Conservation (phyloP, 2,113 vertebrate genomes). For the Nyctibius bracteatus region DNA sequence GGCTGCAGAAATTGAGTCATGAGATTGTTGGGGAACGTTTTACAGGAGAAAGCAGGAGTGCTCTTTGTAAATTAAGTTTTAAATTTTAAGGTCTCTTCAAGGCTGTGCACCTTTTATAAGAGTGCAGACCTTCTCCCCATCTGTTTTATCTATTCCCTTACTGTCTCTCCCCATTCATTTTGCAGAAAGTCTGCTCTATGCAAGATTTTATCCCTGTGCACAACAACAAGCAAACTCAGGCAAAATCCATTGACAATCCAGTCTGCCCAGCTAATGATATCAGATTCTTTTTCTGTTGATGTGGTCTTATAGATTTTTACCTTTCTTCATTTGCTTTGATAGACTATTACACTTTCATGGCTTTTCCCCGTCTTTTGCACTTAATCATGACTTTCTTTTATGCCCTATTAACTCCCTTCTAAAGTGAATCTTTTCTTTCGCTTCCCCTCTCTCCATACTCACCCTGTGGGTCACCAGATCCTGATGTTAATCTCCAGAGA, state of each 20-base stretch:
- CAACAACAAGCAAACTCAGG: background rate
- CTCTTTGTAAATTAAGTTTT: background rate
- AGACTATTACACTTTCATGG: background rate
- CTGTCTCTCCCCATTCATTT: background rate
- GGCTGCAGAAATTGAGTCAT: conserved; percentile 9
- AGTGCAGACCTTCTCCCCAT: background rate
- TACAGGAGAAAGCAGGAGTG: background rate
- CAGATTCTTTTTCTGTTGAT: background rate
- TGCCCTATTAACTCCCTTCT: rapidly evolving
- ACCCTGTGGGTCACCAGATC: background rate
- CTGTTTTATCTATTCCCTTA: background rate
- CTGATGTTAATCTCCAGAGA: background rate
- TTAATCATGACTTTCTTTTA: background rate
- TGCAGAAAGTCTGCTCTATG: background rate
- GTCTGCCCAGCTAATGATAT: background rate
- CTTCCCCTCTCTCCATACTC: background rate
- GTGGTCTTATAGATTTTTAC: background rate
- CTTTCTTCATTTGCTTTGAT: background rate
- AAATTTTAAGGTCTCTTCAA: background rate
- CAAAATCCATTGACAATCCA: rapidly evolving
- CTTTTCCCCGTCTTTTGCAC: background rate
- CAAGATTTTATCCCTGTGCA: background rate
- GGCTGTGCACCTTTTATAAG: background rate
- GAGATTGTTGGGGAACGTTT: background rate
- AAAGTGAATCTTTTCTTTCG: background rate